A percentile compares a stretch with the other conserved stretches of the same genome.
phyloP scores from a whole-genome alignment of 2,113 vertebrate species.

The Sturnira hondurensis region DNA sequence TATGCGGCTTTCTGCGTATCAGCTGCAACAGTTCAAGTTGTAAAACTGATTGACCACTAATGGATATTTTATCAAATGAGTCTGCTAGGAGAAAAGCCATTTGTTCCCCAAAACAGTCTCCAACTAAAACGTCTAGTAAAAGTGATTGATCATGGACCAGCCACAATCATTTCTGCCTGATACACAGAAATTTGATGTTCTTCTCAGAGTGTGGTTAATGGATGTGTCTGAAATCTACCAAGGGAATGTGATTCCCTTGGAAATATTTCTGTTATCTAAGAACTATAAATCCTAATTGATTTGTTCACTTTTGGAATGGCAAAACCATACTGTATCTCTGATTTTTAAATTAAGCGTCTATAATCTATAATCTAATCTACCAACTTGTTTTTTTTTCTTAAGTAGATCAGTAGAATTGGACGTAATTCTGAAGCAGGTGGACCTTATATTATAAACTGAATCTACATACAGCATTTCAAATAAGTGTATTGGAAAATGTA shows the following conservation, averaged over 20 bases:
- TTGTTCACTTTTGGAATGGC: not conserved
- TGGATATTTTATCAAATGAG: not conserved
- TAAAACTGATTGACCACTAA: not conserved
- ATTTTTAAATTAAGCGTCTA: not conserved
- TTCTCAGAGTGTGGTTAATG: rapidly evolving
- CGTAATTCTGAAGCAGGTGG: not conserved
- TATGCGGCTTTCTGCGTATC: not conserved
- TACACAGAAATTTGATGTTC: not conserved
- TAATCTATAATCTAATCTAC: not conserved
- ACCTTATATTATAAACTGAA: not conserved
- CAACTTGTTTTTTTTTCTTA: not conserved
- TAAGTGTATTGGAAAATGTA: not conserved
- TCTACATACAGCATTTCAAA: not conserved
- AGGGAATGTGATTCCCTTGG: not conserved
- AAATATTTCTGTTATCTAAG: not conserved
- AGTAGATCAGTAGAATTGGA: not conserved
- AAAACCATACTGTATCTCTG: not conserved
- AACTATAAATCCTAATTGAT: not conserved
- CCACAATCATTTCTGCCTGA: not conserved
- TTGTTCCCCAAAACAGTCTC: not conserved
- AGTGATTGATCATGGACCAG: not conserved
- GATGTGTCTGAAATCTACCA: not conserved
- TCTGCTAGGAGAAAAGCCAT: not conserved
- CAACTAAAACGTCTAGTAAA: not conserved
- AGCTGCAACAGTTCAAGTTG: not conserved